A percentile compares a stretch with the other conserved stretches of the same genome.
phyloP scores from a whole-genome alignment of 2,113 vertebrate species.

The Pontoporia blainvillei region DNA sequence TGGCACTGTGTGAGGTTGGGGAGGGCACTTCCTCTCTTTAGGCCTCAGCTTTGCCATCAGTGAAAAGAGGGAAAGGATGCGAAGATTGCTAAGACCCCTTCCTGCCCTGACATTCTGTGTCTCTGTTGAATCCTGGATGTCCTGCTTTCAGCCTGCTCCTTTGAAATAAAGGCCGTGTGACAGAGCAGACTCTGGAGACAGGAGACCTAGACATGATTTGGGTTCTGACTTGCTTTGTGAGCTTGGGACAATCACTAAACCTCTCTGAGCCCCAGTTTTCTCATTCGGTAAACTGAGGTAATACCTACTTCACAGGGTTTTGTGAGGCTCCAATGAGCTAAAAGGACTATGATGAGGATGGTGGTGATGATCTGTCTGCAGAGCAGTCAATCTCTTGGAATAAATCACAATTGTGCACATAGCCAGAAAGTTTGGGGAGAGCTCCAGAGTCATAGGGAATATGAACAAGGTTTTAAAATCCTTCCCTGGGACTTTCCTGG shows the following conservation, averaged over 20 bases:
- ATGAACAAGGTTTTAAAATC: slow-evolving; percentile 10
- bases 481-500: neutral
- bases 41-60: neutral
- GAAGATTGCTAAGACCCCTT: neutral
- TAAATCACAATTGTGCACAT: neutral
- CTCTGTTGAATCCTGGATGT: neutral
- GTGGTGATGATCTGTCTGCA: neutral
- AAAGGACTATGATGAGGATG: neutral
- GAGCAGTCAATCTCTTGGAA: neutral
- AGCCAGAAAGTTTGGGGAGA: neutral
- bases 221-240: neutral
- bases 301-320: neutral
- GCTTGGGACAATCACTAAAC: neutral
- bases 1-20: neutral
- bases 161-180: neutral
- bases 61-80: neutral
- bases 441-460: neutral
- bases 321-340: neutral
- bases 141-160: neutral
- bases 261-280: neutral
- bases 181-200: neutral
- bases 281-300: neutral
- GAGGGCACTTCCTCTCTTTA: neutral
- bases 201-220: neutral
- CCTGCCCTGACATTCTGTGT: neutral